Conservation (phyloP, 2,797 vertebrate species). For the Peromyscus melanophrys region DNA sequence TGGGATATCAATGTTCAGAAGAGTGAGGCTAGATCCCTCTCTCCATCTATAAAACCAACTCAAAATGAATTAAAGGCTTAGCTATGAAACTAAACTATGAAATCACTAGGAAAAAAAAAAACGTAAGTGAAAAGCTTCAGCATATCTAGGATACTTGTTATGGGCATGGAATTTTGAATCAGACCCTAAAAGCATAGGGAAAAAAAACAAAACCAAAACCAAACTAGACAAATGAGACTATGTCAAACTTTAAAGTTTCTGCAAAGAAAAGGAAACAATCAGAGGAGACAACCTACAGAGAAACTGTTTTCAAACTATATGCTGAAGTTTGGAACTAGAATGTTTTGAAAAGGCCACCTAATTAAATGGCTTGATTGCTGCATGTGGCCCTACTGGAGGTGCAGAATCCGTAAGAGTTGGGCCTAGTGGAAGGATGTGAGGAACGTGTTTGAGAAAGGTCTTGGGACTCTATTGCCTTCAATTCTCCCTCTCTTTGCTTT, state of each 20-base stretch:
- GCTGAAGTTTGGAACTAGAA: neutral
- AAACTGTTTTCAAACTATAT: neutral
- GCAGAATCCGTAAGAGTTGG: neutral
- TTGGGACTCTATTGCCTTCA: too few species aligned
- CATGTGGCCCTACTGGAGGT: too few species aligned
- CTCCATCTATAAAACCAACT: neutral
- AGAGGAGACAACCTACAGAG: neutral
- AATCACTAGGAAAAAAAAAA: neutral
- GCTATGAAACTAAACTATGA: neutral
- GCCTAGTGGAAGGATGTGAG: neutral
- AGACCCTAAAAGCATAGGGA: neutral
- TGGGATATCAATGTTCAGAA: neutral
- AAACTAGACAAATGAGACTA: neutral
- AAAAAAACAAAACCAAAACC: neutral
- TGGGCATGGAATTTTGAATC: neutral
- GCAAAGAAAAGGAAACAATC: neutral
- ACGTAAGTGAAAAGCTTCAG: neutral
- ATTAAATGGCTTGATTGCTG: neutral
- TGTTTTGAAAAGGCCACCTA: neutral
- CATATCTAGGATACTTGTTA: too few species aligned
- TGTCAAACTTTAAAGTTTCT: neutral
- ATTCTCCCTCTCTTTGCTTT: neutral
- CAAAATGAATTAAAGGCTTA: neutral
- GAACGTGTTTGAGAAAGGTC: neutral
- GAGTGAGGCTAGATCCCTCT: neutral